Percentiles rank a stretch among this genome's conserved stretches.
Evolutionary conservation across 1,140 invertebrate genomes (phyloP).

Genomic region (Drosophila trapezifrons): DNA sequence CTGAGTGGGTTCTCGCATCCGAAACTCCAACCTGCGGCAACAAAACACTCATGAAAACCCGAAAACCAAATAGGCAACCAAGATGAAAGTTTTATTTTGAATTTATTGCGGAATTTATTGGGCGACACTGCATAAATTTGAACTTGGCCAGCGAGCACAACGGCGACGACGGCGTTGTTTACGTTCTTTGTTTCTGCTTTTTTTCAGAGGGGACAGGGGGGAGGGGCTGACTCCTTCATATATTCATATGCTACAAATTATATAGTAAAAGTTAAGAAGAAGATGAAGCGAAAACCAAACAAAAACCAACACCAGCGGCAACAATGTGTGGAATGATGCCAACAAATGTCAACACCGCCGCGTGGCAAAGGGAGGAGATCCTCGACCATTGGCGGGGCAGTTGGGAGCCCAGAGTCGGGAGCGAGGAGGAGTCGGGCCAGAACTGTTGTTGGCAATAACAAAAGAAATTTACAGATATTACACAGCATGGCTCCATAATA

Average conservation of each 20-base stretch:
- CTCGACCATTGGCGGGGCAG: slow-evolving; percentile 8
- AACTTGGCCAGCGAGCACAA: slow-evolving; percentile 65
- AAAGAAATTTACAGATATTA: slow-evolving; percentile 83
- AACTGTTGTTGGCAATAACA: slow-evolving; percentile 82
- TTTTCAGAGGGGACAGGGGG: not conserved
- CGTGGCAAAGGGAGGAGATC: slow-evolving; percentile 18
- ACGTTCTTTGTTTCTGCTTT: slow-evolving; percentile 40
- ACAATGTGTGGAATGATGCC: slow-evolving; percentile 81
- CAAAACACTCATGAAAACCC: slow-evolving; percentile 16
- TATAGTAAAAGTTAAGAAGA: slow-evolving; percentile 82
- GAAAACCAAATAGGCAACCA: slow-evolving; percentile 55
- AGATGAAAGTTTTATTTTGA: slow-evolving; percentile 82
- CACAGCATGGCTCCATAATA: slow-evolving; percentile 82
- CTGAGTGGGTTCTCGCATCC: slow-evolving; percentile 6
- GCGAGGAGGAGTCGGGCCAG: not conserved
- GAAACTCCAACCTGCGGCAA: slow-evolving; percentile 34
- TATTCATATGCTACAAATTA: slow-evolving; percentile 83
- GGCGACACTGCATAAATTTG: slow-evolving; percentile 82
- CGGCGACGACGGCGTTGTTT: slow-evolving; percentile 59
- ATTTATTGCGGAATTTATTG: slow-evolving; percentile 82
- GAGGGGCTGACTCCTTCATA: slow-evolving; percentile 44
- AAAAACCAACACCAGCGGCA: slow-evolving; percentile 79
- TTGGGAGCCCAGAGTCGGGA: too few relatives aligned
- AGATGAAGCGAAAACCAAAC: slow-evolving; percentile 73
- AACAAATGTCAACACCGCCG: slow-evolving; percentile 77